phyloP scores from a whole-genome alignment of 2,888 invertebrate species.

The Fragum whitleyi region DNA sequence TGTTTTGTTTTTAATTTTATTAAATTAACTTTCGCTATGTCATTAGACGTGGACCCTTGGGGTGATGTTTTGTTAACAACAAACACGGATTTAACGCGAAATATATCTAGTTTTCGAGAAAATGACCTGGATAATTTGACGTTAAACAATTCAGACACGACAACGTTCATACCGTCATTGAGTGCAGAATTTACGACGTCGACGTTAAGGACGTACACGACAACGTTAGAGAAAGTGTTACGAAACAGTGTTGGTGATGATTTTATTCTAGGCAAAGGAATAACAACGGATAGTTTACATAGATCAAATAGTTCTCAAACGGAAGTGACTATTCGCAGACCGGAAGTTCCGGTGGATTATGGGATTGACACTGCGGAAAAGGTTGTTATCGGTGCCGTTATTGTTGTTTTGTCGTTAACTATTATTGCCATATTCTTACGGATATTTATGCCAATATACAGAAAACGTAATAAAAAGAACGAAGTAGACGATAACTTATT shows the following conservation, averaged over 20 bases:
- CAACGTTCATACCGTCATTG: not conserved
- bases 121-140: not conserved
- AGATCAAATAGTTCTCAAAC: constrained; percentile 25
- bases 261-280: not conserved
- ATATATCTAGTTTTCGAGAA: not conserved
- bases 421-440: constrained; percentile 48
- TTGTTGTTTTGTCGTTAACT: constrained; percentile 43
- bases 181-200: constrained; percentile 11
- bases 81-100: not conserved
- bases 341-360: constrained; percentile 41
- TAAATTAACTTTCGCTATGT: not conserved
- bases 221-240: constrained; percentile 18
- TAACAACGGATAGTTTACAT: constrained; percentile 31
- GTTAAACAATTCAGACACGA: not conserved
- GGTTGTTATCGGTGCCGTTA: constrained; percentile 54
- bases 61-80: not conserved
- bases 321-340: constrained; percentile 54
- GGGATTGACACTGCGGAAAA: constrained; percentile 54
- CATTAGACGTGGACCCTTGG: not conserved
- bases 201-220: constrained; percentile 2
- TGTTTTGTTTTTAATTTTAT: not conserved
- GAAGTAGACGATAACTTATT: not conserved
- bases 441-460: constrained; percentile 19
- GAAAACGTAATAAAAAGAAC: constrained; percentile 2
- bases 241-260: not conserved